phyloP scores from a whole-genome alignment of 2,888 invertebrate genomes.

The Eumerus sabulonum region DNA sequence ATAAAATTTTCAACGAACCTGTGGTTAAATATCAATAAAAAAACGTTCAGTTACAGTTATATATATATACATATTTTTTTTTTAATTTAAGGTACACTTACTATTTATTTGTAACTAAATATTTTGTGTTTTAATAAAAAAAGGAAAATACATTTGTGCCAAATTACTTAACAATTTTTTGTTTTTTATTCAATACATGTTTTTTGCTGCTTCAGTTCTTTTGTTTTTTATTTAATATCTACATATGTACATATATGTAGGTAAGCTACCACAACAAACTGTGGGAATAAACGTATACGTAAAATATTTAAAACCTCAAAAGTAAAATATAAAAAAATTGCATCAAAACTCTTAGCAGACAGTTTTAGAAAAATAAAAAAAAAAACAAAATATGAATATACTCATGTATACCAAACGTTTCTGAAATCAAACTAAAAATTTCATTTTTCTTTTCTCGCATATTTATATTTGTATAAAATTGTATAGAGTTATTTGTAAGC shows the following conservation, averaged over 20 bases:
- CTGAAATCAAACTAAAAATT: slow-evolving; percentile 21
- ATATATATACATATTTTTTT: too few species aligned
- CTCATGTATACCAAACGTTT: slow-evolving; percentile 53
- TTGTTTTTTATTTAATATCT: too few species aligned
- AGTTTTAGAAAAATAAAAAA: slow-evolving; percentile 6
- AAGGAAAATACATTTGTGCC: slow-evolving; percentile 35
- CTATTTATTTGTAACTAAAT: too few species aligned
- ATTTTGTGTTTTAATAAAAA: slow-evolving; percentile 6
- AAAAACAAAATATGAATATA: slow-evolving; percentile 34
- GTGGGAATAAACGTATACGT: slow-evolving; percentile 47
- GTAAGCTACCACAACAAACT: background rate
- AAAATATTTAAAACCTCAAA: slow-evolving; percentile 53
- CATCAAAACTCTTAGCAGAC: slow-evolving; percentile 8
- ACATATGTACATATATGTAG: too few species aligned
- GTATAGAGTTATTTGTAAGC: slow-evolving; percentile 57
- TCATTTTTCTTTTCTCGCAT: slow-evolving; percentile 34
- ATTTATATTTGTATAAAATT: slow-evolving; percentile 17
- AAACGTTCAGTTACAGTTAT: slow-evolving; percentile 11
- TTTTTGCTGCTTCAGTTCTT: slow-evolving; percentile 1
- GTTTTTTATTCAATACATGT: background rate
- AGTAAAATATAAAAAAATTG: too few species aligned
- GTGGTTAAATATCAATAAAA: slow-evolving; percentile 28
- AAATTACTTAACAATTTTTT: slow-evolving; percentile 14
- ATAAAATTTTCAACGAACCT: slow-evolving; percentile 38
- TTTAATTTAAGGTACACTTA: too few species aligned